phyloP scores from a whole-genome alignment of 2,888 invertebrate species.

The Drosophila conformis region DNA sequence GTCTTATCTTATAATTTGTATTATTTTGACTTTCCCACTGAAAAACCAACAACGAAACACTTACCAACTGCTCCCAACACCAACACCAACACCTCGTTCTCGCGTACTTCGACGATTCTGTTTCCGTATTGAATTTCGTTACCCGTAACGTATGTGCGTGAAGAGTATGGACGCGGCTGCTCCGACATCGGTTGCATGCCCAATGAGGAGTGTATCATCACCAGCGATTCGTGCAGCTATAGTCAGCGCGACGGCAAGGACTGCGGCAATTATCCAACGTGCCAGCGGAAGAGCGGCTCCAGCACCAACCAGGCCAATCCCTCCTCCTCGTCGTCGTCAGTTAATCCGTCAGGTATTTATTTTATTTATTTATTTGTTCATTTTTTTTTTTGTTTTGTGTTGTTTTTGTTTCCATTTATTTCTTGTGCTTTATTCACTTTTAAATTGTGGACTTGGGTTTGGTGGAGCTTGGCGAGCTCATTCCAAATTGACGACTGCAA shows the following conservation, averaged over 20 bases:
- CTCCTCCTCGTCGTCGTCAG: constrained; percentile 76
- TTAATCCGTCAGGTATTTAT: constrained; percentile 84
- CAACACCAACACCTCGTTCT: constrained; percentile 8
- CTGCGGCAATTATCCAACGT: constrained; percentile 90
- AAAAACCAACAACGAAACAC: constrained; percentile 23
- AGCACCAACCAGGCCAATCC: constrained; percentile 60
- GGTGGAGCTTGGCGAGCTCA: constrained; percentile 9
- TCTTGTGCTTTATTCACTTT: constrained; percentile 11
- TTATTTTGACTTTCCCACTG: constrained; percentile 26
- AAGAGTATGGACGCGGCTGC: constrained; percentile 92
- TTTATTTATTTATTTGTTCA: constrained; percentile 46
- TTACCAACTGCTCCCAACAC: constrained; percentile 29
- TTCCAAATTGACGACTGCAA: constrained; percentile 9
- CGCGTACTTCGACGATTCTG: background rate
- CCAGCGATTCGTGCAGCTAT: constrained; percentile 89
- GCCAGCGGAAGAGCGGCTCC: constrained; percentile 86
- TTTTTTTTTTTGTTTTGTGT: constrained; percentile 25
- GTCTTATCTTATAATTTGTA: constrained; percentile 33
- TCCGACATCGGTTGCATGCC: constrained; percentile 91
- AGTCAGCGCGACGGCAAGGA: constrained; percentile 86
- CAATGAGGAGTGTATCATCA: constrained; percentile 89
- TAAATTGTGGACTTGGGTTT: constrained; percentile 9
- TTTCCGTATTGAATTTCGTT: background rate
- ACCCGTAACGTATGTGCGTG: constrained; percentile 1
- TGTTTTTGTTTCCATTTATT: constrained; percentile 13